A percentile compares a stretch with the other conserved stretches of the same genome.
Conservation (phyloP, 2,113 vertebrate species). For the Tylochromis polylepis region DNA sequence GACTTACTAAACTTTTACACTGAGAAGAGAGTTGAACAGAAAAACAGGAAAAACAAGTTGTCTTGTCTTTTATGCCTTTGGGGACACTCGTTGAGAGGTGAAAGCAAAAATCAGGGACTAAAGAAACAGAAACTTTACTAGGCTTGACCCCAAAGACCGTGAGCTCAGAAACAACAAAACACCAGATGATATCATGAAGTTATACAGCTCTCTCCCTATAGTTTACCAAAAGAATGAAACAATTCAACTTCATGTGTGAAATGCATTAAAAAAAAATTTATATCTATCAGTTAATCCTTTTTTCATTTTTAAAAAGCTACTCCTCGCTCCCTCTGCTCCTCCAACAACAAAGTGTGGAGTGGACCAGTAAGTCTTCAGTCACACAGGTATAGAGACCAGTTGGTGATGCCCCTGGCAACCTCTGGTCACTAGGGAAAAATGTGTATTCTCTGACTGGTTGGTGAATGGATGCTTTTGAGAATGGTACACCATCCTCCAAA, state of each 20-base stretch:
- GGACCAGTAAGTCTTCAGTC: background rate
- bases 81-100: background rate
- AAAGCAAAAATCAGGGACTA: background rate
- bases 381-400: background rate
- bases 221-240: background rate
- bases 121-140: background rate
- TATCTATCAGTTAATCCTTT: too few relatives aligned
- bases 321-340: background rate
- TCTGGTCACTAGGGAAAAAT: background rate
- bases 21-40: background rate
- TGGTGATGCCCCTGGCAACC: background rate
- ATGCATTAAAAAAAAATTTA: background rate
- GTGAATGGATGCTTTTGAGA: background rate
- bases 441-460: background rate
- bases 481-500: background rate
- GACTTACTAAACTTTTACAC: background rate
- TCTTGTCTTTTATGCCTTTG: background rate
- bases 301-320: background rate
- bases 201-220: background rate
- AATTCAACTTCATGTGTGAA: background rate
- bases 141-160: background rate
- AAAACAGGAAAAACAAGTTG: background rate
- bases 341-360: background rate
- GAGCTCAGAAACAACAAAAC: background rate
- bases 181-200: background rate